Percentiles rank a stretch among this genome's conserved stretches.
These are phyloP conservation scores for Idaea biselata DNA, from an alignment of 2,888 invertebrate genomes.

Conservation along the genomic window DNA sequence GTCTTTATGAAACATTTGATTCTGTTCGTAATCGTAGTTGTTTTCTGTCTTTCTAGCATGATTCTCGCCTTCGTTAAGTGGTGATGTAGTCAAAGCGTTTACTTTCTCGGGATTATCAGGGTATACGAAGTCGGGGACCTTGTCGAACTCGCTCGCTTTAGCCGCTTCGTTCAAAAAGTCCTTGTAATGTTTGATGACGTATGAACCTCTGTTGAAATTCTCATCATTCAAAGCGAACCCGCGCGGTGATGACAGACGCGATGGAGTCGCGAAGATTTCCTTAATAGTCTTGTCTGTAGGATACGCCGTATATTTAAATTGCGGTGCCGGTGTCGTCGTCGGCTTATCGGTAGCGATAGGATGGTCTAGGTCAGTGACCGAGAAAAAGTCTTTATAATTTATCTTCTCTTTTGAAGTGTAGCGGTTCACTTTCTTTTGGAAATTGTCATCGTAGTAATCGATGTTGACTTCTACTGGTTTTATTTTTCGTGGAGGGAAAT, in stretches of 20 bases:
- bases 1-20: slow-evolving; percentile 46
- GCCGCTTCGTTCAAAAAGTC: slow-evolving; percentile 56
- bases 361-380: not conserved
- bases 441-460: slow-evolving; percentile 47
- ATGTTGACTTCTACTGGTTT: slow-evolving; percentile 37
- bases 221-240: slow-evolving; percentile 37
- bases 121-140: slow-evolving; percentile 29
- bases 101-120: not conserved
- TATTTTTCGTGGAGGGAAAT: slow-evolving; percentile 59
- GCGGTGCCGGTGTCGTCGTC: slow-evolving; percentile 14
- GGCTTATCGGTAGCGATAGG: slow-evolving; percentile 27
- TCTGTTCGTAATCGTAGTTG: slow-evolving; percentile 52
- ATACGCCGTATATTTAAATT: not conserved
- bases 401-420: slow-evolving; percentile 34
- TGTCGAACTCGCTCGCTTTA: slow-evolving; percentile 49
- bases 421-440: slow-evolving; percentile 47
- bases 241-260: slow-evolving; percentile 15
- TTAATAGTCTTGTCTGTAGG: not conserved
- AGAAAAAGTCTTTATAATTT: not conserved
- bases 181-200: slow-evolving; percentile 60
- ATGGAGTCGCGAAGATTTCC: not conserved
- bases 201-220: slow-evolving; percentile 50
- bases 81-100: slow-evolving; percentile 18
- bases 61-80: slow-evolving; percentile 28
- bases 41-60: slow-evolving; percentile 32